A percentile compares a stretch with the other conserved stretches of the same genome.
These are phyloP conservation scores for Formica exsecta DNA, from an alignment of 1,140 invertebrate species.

Conservation along the genomic window DNA sequence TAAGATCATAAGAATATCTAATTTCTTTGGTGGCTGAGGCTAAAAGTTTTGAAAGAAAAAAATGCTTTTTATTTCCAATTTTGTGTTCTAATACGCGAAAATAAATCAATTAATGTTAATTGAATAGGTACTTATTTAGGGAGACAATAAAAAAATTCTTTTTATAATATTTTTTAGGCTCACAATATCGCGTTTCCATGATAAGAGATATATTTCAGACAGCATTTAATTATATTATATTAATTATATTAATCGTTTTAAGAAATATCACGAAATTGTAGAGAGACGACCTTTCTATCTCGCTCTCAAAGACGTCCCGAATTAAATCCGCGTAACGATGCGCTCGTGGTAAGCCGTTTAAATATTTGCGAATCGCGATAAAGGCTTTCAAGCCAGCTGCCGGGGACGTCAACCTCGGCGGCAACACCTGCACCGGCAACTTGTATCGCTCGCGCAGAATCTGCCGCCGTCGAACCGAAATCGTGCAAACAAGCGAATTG, in stretches of 20 bases:
- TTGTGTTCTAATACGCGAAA: not conserved
- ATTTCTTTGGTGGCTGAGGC: not conserved
- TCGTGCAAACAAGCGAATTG: not conserved
- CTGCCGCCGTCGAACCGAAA: not conserved
- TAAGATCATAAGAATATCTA: not conserved
- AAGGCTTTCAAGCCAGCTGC: conserved; percentile 27
- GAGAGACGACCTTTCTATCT: not conserved
- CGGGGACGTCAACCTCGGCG: conserved; percentile 40
- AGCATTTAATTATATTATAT: not conserved
- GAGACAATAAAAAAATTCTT: not conserved
- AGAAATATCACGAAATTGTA: too few species aligned
- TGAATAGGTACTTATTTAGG: not conserved
- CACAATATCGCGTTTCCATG: not conserved
- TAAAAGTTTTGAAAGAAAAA: not conserved
- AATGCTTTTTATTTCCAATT: not conserved
- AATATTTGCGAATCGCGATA: conserved; percentile 42
- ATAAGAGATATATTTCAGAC: not conserved
- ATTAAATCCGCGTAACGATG: conserved; percentile 10
- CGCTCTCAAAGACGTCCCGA: not conserved
- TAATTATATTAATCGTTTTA: not conserved
- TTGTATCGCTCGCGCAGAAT: not conserved
- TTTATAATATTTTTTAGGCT: not conserved
- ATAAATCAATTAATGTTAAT: not conserved
- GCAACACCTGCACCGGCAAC: conserved; percentile 42
- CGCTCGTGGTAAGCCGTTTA: conserved; percentile 1